A percentile compares a stretch with the other conserved stretches of the same genome.
phyloP scores from a whole-genome alignment of 2,113 vertebrate species.

The Coracopsis vasa region DNA sequence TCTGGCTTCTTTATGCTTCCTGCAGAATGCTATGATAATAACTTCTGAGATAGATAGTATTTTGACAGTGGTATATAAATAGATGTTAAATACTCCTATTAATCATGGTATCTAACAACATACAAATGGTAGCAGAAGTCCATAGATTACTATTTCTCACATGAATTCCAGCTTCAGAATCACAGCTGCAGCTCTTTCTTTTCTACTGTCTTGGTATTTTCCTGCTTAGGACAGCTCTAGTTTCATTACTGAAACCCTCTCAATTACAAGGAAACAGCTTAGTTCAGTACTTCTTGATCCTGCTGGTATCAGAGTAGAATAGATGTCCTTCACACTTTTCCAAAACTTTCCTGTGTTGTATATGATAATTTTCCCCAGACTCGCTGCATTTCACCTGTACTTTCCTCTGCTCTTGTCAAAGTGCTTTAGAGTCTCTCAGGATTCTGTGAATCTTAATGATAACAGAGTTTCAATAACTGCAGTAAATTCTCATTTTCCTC shows the following conservation, averaged over 20 bases:
- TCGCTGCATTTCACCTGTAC: not conserved
- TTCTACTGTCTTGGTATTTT: not conserved
- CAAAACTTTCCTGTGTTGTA: not conserved
- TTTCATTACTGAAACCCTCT: not conserved
- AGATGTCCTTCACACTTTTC: not conserved
- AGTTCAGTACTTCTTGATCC: not conserved
- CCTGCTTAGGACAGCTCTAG: not conserved
- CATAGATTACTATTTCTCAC: not conserved
- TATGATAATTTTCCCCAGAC: not conserved
- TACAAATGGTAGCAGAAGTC: not conserved
- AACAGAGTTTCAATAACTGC: not conserved
- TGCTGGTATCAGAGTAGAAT: not conserved
- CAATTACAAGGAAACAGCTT: not conserved
- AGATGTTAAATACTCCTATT: not conserved
- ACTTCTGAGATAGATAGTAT: not conserved
- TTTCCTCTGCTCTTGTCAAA: not conserved
- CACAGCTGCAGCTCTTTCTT: not conserved
- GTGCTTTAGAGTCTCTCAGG: not conserved
- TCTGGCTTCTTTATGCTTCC: not conserved
- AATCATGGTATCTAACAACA: not conserved
- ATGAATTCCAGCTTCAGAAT: not conserved
- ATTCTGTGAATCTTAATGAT: not conserved
- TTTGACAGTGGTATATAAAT: not conserved
- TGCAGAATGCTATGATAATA: not conserved
- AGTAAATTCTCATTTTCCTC: not conserved